Evolutionary conservation across 2,113 vertebrate species (phyloP), one percentile per base, ranked within the genome.

Genomic region (Vicugna pacos): DNA sequence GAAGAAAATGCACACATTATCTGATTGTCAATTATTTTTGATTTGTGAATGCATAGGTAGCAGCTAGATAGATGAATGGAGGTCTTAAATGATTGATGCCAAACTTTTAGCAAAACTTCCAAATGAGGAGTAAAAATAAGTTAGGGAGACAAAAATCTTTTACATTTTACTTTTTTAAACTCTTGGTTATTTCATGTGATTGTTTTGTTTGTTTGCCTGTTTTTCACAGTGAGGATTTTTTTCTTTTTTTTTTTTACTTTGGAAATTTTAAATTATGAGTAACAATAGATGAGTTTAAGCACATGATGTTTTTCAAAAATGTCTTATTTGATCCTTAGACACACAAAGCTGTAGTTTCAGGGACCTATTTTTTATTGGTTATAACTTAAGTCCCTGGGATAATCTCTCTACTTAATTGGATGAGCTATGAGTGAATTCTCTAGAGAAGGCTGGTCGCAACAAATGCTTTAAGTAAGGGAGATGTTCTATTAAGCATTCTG

Each of bases 101-200:
- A 92, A 62, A 81, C 4, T 42, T 73, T 69, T 54, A 85, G n/a
- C 26, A 91, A 95, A 72, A 84, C 8, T 89, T 89, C n/a, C 38
- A 32, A 32, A 2, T 56, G 38, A 9, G 6, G 15, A 48, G 20
- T 54, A 2, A 12, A 67, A 54, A 50, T 72, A 77, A 73, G 3
- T 26, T 58, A 72, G 6, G 9, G 26, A 62, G n/a, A 92, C 26
- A 76, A 84, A 92, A 69, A 35, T 46, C 12, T 60, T 89, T 28
- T 24, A 50, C 1, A 11, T 73, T 91, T 89, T 67, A 69, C 3
- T 28, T 28, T 73, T 4, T 6, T 67, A 4, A 67, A n/a, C 9
- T 67, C 17, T 76, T 32, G 14, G 14, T 10, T 38, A 38, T 26
- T 79, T 81, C 2, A 52, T 35, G 72, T 72, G 15, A 54, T 17